Evolutionary conservation across 2,888 invertebrate genomes (phyloP).

Genomic region (Rhamphomyia laevipes): DNA sequence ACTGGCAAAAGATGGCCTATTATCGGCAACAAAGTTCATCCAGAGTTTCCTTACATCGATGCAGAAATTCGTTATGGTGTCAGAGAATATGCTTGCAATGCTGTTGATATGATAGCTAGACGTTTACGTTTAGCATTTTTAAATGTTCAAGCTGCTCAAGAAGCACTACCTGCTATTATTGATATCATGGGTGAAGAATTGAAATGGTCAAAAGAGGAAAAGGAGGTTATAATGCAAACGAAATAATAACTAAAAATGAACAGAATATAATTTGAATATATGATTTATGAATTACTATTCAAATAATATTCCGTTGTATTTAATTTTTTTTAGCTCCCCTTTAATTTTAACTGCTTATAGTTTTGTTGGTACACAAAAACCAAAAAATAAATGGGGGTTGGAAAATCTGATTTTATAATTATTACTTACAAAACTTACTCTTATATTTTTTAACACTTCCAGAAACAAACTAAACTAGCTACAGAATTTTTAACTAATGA

Average conservation of each 20-base stretch:
- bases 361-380: too few relatives aligned
- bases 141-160: conserved; percentile 93
- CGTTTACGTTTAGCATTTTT: conserved; percentile 89
- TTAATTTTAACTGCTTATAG: too few relatives aligned
- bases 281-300: too few relatives aligned
- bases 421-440: neutral
- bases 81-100: conserved; percentile 91
- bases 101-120: conserved; percentile 93
- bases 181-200: conserved; percentile 96
- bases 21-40: conserved; percentile 90
- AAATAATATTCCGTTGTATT: too few relatives aligned
- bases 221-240: conserved; percentile 40
- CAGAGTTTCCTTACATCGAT: conserved; percentile 98
- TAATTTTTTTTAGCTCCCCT: neutral
- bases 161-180: conserved; percentile 82
- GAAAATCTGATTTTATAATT: neutral
- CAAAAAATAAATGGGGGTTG: too few relatives aligned
- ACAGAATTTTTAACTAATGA: conserved; percentile 80
- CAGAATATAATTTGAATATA: too few relatives aligned
- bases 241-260: neutral
- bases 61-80: conserved; percentile 90
- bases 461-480: conserved; percentile 73
- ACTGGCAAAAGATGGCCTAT: conserved; percentile 98
- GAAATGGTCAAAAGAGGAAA: conserved; percentile 72
- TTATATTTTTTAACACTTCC: conserved; percentile 16